Base-by-base conservation (phyloP, 2,797 vertebrate species). In the Pseudomugil tenellus region DNA sequence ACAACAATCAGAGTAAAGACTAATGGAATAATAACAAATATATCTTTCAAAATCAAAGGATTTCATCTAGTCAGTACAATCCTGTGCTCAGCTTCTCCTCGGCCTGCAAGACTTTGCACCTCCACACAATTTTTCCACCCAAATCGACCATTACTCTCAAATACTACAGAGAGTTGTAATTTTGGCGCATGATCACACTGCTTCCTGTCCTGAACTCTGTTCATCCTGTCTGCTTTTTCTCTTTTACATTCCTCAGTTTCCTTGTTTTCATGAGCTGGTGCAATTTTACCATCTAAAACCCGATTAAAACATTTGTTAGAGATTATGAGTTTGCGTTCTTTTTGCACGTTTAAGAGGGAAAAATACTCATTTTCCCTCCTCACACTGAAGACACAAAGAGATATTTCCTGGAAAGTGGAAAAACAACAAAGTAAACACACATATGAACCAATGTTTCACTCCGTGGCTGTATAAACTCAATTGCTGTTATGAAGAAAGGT, bases 131-230 rank as follows among this genome's bases (percentile, higher is more conserved):
- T 68, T 83, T 67, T 64, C 48, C 66, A 63, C 25, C 56, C 25
- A 23, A 43, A 43, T 72, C 21, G 21, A 51, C 59, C 21, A 31
- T 32, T 63, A 13, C 61, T 58, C 73, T 68, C 46, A 77, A 78
- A 88, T 77, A 75, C 74, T 79, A 63, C 78, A 76, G 28, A 53
- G 58, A 84, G 63, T 19, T 77, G 78, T 39, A 58, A 63, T 21
- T 43, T 59, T 85, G 81, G 77, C 65, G 34, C 2, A 32, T 19
- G 41, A 70, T 77, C 76, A 48, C 58, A 46, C 61, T 7, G 51
- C 46, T 67, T 67, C 60, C 72, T 75, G 39, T 67, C 12, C 71
- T 63, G 58, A 80, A 68, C 59, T 60, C 21, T 43, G 48, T 53
- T 17, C 37, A 31, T 62, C 66, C 49, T 69, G 66, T 34, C 29